Conservation (phyloP, 2,797 vertebrate species). For the Macropus fuliginosus region DNA sequence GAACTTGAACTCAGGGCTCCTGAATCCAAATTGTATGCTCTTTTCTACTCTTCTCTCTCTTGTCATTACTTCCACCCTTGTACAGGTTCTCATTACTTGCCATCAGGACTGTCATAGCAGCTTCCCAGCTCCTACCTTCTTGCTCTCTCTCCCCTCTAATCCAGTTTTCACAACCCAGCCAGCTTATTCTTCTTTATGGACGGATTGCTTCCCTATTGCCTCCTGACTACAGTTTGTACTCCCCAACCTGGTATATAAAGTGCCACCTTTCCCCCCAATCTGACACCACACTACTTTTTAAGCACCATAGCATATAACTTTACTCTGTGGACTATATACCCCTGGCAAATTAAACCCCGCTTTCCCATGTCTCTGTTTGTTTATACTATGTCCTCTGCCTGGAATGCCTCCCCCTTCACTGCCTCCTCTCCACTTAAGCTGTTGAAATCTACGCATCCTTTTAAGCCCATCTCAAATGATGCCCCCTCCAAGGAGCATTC, state of each 20-base stretch:
- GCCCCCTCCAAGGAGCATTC: background rate
- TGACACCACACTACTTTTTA: background rate
- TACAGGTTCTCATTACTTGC: background rate
- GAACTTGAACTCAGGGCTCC: slow-evolving; percentile 7
- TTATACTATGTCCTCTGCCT: background rate
- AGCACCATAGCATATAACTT: background rate
- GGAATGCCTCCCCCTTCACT: background rate
- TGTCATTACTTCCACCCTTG: background rate
- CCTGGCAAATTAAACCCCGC: background rate
- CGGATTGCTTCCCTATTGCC: background rate
- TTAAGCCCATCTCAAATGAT: background rate
- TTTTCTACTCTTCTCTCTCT: background rate
- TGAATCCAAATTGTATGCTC: background rate
- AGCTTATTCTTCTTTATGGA: background rate
- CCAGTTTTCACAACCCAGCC: background rate
- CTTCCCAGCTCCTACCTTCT: background rate
- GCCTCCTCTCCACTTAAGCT: background rate
- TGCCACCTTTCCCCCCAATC: background rate
- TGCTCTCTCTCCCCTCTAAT: background rate
- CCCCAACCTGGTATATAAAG: background rate
- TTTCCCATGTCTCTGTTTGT: background rate
- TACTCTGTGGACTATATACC: background rate
- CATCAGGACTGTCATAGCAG: background rate
- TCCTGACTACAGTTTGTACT: background rate
- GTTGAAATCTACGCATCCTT: background rate